Evolutionary conservation across 1,140 invertebrate genomes (phyloP), one percentile per base, ranked within the genome.

Genomic region (Plodia interpunctella): DNA sequence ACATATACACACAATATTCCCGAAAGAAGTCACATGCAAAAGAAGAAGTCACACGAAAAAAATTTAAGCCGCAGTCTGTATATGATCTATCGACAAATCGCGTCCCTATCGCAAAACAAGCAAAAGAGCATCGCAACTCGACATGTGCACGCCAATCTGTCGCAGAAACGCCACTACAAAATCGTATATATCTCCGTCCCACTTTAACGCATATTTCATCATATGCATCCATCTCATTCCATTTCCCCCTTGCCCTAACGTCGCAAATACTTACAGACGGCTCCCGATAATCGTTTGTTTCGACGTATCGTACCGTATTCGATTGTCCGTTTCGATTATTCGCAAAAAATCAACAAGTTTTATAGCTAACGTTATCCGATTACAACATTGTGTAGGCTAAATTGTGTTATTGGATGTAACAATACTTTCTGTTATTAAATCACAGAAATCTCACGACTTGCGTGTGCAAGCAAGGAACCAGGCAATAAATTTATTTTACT

Each of bases 71-170:
- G 21, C 21, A 25, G 2, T 25, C 21, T 3, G 21, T 25, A 20
- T 20, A 51, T 2, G 20, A 19, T 25, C n/a, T 56, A 60, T 64
- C 57, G 62, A 56, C 49, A 51, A 51, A 2, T 20, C 67, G 50
- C 69, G 67, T 63, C 78, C 55, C 78, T 79, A 79, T 8, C 25
- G 56, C 25, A 68, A 75, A 75, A 66, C 80, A 80, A 63, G 80
- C 80, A 83, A 87, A 88, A 85, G 80, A 80, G 71, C 83, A 88
- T 82, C 83, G 78, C 73, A 78, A 76, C 77, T 72, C 80, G 81
- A 85, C 85, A 88, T 88, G 85, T 88, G 85, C 80, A 75, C 79
- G 76, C 66, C 86, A 88, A 88, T 88, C 86, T 88, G 86, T 88
- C 86, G 82, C 70, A 76, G 71, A 73, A 74, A 72, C 76, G 70